These are phyloP conservation scores for Nothocercus nigrocapillus DNA, from an alignment of 2,113 vertebrate species.

Conservation along the genomic window DNA sequence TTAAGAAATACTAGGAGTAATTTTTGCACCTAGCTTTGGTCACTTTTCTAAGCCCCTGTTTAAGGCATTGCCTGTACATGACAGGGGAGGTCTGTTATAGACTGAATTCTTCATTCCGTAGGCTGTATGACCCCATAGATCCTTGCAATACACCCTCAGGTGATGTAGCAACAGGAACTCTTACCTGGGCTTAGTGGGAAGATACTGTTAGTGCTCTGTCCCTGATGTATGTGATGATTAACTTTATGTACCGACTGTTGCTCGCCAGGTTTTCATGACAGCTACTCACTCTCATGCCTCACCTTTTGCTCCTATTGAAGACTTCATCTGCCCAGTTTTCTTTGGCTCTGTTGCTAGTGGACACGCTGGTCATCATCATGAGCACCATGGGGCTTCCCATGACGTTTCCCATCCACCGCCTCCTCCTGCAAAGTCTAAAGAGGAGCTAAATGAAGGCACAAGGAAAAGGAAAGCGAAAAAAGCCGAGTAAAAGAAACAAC, in stretches of 20 bases:
- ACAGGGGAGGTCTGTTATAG: neutral
- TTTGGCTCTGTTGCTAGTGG: conserved; percentile 83
- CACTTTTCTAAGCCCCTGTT: neutral
- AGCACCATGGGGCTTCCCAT: conserved; percentile 68
- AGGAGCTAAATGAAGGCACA: conserved; percentile 92
- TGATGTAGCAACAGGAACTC: neutral
- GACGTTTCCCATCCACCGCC: conserved; percentile 55
- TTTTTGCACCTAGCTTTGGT: neutral
- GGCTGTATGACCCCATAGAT: neutral
- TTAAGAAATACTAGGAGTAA: neutral
- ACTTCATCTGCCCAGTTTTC: conserved; percentile 86
- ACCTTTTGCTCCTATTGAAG: conserved; percentile 89
- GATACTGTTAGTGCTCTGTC: neutral
- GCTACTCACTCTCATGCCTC: conserved; percentile 94
- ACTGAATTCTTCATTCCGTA: neutral
- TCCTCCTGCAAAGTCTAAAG: conserved; percentile 88
- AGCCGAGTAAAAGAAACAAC: conserved; percentile 81
- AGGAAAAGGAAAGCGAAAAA: conserved; percentile 97
- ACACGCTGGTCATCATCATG: conserved; percentile 58
- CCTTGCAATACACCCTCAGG: neutral
- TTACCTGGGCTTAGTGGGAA: neutral
- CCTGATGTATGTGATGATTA: neutral
- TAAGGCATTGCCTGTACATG: neutral
- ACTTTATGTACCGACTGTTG: neutral
- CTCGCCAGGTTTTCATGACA: conserved; percentile 88